Evolutionary conservation across 2,113 vertebrate species (phyloP).

Genomic region (Ancistrus triradiatus): DNA sequence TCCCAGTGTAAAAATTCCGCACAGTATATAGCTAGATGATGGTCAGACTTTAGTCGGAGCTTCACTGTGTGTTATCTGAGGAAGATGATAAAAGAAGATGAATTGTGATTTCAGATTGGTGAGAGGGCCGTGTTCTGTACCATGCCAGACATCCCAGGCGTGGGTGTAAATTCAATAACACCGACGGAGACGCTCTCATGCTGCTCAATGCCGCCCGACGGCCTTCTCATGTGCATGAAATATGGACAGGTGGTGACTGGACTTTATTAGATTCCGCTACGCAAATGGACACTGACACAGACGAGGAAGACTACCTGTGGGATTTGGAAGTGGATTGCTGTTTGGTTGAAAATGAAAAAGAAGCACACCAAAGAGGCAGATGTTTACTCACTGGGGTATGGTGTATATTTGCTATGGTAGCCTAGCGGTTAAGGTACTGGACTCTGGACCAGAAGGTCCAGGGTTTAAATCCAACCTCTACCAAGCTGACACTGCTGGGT

Average conservation of each 20-base stretch:
- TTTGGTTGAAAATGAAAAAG: no score
- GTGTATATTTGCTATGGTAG: no score
- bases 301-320: neutral
- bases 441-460: no score
- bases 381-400: no score
- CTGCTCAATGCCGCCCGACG: neutral
- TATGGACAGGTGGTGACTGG: constrained; percentile 6
- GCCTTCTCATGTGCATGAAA: constrained; percentile 24
- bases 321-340: neutral
- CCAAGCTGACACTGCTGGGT: no score
- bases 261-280: constrained; percentile 21
- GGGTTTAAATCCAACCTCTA: no score
- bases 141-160: constrained; percentile 11
- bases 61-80: constrained; percentile 7
- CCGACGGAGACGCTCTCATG: constrained; percentile 7
- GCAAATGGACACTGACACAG: neutral
- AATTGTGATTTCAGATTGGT: constrained; percentile 18
- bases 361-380: no score
- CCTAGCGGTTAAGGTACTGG: no score
- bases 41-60: constrained; percentile 26
- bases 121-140: constrained; percentile 5
- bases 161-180: constrained; percentile 19
- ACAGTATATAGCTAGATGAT: neutral
- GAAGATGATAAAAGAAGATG: constrained; percentile 32
- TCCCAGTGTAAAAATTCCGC: constrained; percentile 3